Percentiles rank a stretch among this genome's conserved stretches.
Conservation (phyloP, 2,888 invertebrate genomes). For the Xylota sylvarum region DNA sequence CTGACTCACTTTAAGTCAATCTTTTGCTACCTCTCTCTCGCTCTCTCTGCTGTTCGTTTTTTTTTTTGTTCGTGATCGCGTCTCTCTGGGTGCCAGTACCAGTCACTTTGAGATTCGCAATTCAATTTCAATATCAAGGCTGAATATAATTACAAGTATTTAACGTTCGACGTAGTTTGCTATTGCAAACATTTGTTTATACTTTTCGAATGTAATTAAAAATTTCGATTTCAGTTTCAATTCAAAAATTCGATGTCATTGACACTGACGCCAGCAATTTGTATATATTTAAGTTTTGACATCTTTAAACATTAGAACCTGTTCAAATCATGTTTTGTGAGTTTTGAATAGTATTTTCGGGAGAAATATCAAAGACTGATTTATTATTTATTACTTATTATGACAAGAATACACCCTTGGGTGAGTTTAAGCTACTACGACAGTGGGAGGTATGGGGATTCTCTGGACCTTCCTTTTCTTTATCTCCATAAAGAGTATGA, state of each 20-base stretch:
- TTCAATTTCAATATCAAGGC: slow-evolving; percentile 83
- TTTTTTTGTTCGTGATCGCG: slow-evolving; percentile 22
- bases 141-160: slow-evolving; percentile 71
- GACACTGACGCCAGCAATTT: slow-evolving; percentile 27
- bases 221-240: slow-evolving; percentile 51
- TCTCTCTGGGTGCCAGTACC: slow-evolving; percentile 53
- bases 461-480: slow-evolving; percentile 7
- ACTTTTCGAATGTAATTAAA: slow-evolving; percentile 13
- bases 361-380: neutral
- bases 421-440: neutral
- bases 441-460: neutral
- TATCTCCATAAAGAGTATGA: neutral
- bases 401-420: neutral
- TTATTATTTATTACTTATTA: slow-evolving; percentile 4
- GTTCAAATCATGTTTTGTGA: neutral
- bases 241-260: slow-evolving; percentile 42
- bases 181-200: slow-evolving; percentile 31
- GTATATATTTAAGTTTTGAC: slow-evolving; percentile 4
- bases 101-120: slow-evolving; percentile 70
- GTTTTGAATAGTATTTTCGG: neutral
- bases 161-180: slow-evolving; percentile 58
- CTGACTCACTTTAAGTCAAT: slow-evolving; percentile 56
- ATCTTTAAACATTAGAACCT: slow-evolving; percentile 24
- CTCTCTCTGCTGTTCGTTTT: neutral
- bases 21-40: slow-evolving; percentile 9